Evolutionary conservation across 2,888 invertebrate genomes (phyloP), one percentile per base, ranked within the genome.

Genomic region (Ophion costatus): DNA sequence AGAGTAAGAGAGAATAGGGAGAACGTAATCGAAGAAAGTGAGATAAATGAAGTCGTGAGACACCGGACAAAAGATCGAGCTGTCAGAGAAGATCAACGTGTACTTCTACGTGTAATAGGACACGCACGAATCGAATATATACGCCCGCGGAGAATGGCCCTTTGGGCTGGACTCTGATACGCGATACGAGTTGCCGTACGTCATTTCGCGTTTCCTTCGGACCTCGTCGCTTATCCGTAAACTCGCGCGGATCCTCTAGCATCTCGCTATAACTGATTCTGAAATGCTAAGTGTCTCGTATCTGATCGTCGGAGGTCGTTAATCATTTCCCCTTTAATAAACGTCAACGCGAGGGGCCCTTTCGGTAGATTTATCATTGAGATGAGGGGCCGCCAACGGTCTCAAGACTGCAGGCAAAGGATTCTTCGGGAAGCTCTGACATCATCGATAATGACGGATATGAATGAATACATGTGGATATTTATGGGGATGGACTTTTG

Each of bases 251-350:
- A 42, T 33, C 59, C n/a, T 57, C 67, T 67, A 61, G 80, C 75
- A 63, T 78, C 29, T 29, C 76, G 67, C 82, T 14, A 51, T 83
- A 82, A 86, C 85, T 86, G 85, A 86, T 86, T 87, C 80, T 70
- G 80, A 86, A 87, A 85, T 87, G 82, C 85, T 66, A 84, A 80
- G 84, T 86, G 86, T 86, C 86, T 74, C 61, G 70, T 87, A 87
- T 87, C 87, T 80, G 83, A 84, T 86, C 73, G 42, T 70, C 69
- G 69, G 74, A 73, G 64, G 81, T 86, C 86, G 81, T 87, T 86
- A 86, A 87, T 87, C 87, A 87, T 87, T 84, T 59, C 77, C 29
- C 67, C 64, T 70, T 81, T 86, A 84, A 84, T 84, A 84, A 85
- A 76, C 73, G 76, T 71, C 56, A 5, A 38, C 38, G 22, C 81